Conservation (phyloP, 2,797 vertebrate genomes). For the Rachycentron canadum region DNA sequence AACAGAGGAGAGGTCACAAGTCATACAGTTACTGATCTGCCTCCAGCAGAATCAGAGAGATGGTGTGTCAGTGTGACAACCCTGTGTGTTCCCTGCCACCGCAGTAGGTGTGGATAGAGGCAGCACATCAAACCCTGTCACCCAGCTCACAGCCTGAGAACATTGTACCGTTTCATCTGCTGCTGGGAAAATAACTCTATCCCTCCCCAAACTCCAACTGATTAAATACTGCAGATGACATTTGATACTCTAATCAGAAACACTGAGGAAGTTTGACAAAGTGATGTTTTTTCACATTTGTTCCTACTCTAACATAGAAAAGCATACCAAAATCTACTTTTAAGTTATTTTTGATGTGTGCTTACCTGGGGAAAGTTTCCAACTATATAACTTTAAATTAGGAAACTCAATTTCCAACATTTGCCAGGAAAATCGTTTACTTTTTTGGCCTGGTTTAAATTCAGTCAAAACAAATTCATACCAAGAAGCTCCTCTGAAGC, state of each 20-base stretch:
- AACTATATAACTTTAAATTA: neutral
- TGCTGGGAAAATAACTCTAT: slow-evolving; percentile 20
- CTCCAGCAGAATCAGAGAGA: slow-evolving; percentile 36
- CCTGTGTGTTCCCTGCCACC: slow-evolving; percentile 45
- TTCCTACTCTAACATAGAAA: neutral
- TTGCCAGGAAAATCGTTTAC: neutral
- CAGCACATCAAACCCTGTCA: slow-evolving; percentile 55
- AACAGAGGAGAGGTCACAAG: slow-evolving; percentile 30
- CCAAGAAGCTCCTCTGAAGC: neutral
- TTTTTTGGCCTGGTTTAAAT: neutral
- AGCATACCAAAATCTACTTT: neutral
- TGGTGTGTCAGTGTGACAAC: slow-evolving; percentile 37
- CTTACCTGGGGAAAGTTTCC: neutral
- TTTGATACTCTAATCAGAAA: slow-evolving; percentile 28
- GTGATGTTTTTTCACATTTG: neutral
- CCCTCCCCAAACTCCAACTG: slow-evolving; percentile 9
- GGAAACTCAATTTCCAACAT: neutral
- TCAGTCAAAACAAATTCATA: neutral
- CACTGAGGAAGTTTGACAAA: slow-evolving; percentile 15
- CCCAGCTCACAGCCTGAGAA: slow-evolving; percentile 41
- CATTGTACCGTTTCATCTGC: slow-evolving; percentile 37
- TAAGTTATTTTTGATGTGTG: neutral
- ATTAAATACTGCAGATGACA: slow-evolving; percentile 51
- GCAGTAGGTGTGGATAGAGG: slow-evolving; percentile 47
- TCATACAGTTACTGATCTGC: slow-evolving; percentile 23